Evolutionary conservation across 2,113 vertebrate genomes (phyloP), one percentile per base, ranked within the genome.

Genomic region (Mormyrus iriodes): DNA sequence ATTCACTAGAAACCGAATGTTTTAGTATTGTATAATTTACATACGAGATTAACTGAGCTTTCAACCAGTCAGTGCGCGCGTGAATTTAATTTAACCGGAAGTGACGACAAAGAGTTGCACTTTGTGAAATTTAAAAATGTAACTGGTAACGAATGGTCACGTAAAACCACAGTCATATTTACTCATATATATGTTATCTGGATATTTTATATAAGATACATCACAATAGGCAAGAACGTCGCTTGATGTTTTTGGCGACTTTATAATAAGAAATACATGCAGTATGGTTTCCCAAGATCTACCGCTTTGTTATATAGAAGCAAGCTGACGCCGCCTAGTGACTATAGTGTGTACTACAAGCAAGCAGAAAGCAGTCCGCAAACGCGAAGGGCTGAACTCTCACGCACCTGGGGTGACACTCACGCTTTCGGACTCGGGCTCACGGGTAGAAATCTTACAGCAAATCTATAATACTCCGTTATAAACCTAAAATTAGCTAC

Each of bases 81-180:
- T 19, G 73, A 79, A 79, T 79, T 79, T 39, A 79, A 79, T 79
- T 79, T 79, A 42, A 79, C 73, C 73, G 73, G 73, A 79, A 79
- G 73, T 79, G 31, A 79, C 73, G 73, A 79, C 35, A 79, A 5
- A 19, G 73, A 35, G 17, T n/a, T 17, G 73, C 7, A 19, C 73
- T 2, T 8, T 2, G 15, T 42, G 35, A 79, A 79, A 79, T 79
- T 42, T 79, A 79, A 79, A 79, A 35, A 42, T 15, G 27, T 39
- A 17, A 6, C 31, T 35, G 35, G 15, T 79, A 79, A 39, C 73
- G 35, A 79, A 79, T 7, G 15, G 73, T 39, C 31, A 42, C 15
- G 31, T 7, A 19, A 79, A 79, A 79, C 5, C 69, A 42, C 13
- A 21, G 7, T 39, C 15, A 19, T 42, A 39, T 79, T 17, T 79